phyloP scores from a whole-genome alignment of 1,140 invertebrate species.

The Pentalonia nigronervosa region DNA sequence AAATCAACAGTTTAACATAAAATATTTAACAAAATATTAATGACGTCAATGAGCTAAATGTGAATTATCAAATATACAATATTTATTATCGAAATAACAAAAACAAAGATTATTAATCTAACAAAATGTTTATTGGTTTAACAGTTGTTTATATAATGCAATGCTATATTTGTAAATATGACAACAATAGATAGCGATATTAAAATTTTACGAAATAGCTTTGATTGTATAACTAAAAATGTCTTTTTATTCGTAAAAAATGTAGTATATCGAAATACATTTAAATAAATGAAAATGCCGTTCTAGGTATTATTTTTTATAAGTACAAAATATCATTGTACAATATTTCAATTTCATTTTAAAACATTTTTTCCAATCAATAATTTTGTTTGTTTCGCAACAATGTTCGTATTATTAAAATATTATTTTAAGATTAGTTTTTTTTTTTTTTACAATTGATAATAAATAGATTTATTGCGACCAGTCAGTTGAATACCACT shows the following conservation, averaged over 20 bases:
- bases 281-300: neutral
- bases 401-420: neutral
- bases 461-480: neutral
- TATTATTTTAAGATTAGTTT: neutral
- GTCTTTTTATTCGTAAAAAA: neutral
- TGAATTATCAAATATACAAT: neutral
- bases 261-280: neutral
- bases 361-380: no score
- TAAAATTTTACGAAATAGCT: neutral
- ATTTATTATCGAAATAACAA: no score
- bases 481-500: neutral
- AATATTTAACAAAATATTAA: neutral
- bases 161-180: neutral
- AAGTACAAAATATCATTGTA: no score
- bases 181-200: neutral
- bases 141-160: neutral
- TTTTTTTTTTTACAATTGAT: neutral
- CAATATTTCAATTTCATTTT: no score
- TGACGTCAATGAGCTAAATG: neutral
- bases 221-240: no score
- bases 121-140: neutral
- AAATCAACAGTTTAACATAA: neutral
- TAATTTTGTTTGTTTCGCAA: no score
- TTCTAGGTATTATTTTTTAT: no score
- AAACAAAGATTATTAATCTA: neutral